Base-by-base conservation (phyloP, 2,113 vertebrate genomes). In the Tetraodon nigroviridis region DNA sequence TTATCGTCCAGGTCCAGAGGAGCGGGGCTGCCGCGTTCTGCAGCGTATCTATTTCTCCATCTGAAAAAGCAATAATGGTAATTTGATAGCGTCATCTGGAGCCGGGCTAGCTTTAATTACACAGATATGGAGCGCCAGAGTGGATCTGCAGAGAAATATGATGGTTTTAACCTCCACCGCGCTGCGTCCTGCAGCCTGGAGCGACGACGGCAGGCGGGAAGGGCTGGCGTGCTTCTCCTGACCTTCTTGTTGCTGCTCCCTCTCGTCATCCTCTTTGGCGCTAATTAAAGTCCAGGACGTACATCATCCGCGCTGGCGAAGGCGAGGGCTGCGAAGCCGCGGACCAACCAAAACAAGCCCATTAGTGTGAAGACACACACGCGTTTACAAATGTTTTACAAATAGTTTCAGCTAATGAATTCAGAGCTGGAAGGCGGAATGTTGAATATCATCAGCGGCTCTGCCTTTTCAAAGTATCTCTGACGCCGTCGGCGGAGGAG, bases 41-140 rank as follows among this genome's bases (percentile, higher is more conserved):
- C 37, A 37, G 10, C 56, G 44, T 17, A 7, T 46, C n/a, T n/a
- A 8, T 13, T 73, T 37, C 32, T 12, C 32, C 69, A 78, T 76
- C 72, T 29, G 27, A 51, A 49, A 11, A 49, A 63, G 24, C 47
- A 55, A 19, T 76, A 73, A 67, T 61, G 62, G 57, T 61, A 72
- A 61, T 79, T 67, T 62, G 46, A 66, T 61, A 55, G 65, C 60
- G 73, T 71, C 53, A 49, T 57, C 55, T 57, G 49, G 61, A 49
- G 64, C 19, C 49, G 64, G 57, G 44, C 46, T 52, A 71, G 61
- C 37, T 72, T 74, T 74, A 74, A 76, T 81, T 76, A 72, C 44
- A 52, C 58, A 67, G 29, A 46, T 29, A 55, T 13, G 48, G n/a
- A 51, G 51, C 63, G 63, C 45, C 14, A 56, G 53, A 72, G 52